Evolutionary conservation across 35 echinoderm and acorn worm genomes (phyloP).

Genomic region (Diadema setosum): DNA sequence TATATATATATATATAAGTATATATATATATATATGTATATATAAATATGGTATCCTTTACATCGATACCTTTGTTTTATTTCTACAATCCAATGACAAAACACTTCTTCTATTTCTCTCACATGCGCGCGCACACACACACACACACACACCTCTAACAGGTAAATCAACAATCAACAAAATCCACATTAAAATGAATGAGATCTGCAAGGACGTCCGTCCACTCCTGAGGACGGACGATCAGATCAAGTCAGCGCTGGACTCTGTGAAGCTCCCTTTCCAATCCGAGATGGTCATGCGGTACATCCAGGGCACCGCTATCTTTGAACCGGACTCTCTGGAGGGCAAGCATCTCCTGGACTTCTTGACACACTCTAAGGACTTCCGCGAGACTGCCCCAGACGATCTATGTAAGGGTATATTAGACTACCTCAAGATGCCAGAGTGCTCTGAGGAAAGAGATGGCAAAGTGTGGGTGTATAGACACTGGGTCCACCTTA

Average conservation of each 20-base stretch:
- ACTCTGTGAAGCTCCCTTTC: background rate
- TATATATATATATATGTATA: no score
- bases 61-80: no score
- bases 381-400: constrained; percentile 26
- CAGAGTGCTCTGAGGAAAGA: background rate
- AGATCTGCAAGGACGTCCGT: background rate
- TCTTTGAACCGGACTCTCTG: background rate
- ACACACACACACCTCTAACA: no score
- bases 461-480: background rate
- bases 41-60: no score
- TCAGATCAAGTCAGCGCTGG: background rate
- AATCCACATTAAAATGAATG: background rate
- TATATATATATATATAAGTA: no score
- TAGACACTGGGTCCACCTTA: background rate
- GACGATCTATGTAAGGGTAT: background rate
- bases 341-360: constrained; percentile 17
- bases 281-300: background rate
- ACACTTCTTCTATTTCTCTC: no score
- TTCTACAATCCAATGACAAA: no score
- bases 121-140: no score
- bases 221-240: background rate
- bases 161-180: background rate
- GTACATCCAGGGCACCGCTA: background rate
- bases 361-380: constrained; percentile 23
- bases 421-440: constrained; percentile 1